These are phyloP conservation scores for Alosa sapidissima DNA, from an alignment of 2,797 vertebrate genomes.

Conservation along the genomic window DNA sequence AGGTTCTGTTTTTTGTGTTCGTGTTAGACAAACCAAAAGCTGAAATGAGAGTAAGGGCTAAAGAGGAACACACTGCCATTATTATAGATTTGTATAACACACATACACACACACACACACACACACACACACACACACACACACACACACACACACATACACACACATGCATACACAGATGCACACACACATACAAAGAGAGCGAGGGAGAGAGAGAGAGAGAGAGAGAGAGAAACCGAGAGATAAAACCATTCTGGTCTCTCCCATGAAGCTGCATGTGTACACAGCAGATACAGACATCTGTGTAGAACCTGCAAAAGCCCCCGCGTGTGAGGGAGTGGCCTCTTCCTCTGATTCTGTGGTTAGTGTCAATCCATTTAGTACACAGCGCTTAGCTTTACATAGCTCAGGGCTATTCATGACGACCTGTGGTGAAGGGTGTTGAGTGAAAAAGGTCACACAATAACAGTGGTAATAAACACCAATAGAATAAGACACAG, in stretches of 20 bases:
- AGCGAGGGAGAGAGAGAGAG: too few species aligned
- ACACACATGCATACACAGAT: neutral
- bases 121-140: slow-evolving; percentile 17
- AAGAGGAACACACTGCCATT: neutral
- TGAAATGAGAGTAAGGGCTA: neutral
- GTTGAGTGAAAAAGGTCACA: neutral
- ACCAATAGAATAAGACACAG: neutral
- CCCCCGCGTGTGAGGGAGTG: neutral
- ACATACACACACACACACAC: slow-evolving; percentile 25
- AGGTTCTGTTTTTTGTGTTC: slow-evolving; percentile 13
- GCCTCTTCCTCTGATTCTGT: neutral
- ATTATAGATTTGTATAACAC: neutral
- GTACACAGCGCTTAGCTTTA: neutral
- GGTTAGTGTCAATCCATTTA: neutral
- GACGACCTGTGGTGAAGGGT: neutral
- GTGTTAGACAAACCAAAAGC: slow-evolving; percentile 10
- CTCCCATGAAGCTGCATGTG: neutral
- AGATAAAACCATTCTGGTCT: neutral
- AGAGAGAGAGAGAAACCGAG: neutral
- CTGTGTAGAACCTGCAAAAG: neutral
- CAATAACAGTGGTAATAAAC: neutral
- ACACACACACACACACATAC: neutral
- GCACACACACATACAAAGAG: neutral
- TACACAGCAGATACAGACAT: neutral
- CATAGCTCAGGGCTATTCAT: neutral